Evolutionary conservation across 1,140 invertebrate genomes (phyloP).

Genomic region (Rhagoletis pomonella): DNA sequence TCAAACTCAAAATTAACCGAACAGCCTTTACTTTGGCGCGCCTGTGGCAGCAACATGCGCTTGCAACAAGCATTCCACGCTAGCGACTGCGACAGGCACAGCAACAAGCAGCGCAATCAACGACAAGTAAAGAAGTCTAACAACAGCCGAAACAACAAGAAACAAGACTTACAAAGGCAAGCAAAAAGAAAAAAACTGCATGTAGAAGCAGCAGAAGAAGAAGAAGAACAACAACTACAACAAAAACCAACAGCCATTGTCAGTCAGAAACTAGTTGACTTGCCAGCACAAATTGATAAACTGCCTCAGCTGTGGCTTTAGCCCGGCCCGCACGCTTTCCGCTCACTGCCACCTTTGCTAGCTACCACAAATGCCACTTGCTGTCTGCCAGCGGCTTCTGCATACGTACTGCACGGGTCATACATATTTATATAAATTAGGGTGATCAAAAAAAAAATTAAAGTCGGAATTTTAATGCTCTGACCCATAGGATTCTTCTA

Average conservation of each 20-base stretch:
- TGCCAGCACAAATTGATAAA: conserved; percentile 50
- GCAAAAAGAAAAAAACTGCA: background rate
- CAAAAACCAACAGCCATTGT: conserved; percentile 21
- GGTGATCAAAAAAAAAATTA: no score
- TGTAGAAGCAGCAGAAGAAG: background rate
- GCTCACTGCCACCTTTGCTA: background rate
- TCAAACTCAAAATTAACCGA: background rate
- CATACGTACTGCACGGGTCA: background rate
- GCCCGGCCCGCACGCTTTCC: background rate
- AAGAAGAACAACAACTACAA: background rate
- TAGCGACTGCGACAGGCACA: background rate
- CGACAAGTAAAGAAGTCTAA: background rate
- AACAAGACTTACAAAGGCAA: background rate
- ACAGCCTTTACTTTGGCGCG: background rate
- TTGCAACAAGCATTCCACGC: conserved; percentile 26
- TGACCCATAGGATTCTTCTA: no score
- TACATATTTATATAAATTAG: background rate
- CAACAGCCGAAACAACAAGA: background rate
- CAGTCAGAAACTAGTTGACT: conserved; percentile 45
- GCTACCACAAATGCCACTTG: conserved; percentile 22
- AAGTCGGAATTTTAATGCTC: no score
- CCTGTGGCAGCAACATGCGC: conserved; percentile 41
- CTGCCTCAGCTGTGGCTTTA: conserved; percentile 11
- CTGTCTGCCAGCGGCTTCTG: background rate
- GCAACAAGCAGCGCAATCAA: background rate